Evolutionary conservation across 1,140 invertebrate genomes (phyloP).

Genomic region (Rhopalosiphum padi): DNA sequence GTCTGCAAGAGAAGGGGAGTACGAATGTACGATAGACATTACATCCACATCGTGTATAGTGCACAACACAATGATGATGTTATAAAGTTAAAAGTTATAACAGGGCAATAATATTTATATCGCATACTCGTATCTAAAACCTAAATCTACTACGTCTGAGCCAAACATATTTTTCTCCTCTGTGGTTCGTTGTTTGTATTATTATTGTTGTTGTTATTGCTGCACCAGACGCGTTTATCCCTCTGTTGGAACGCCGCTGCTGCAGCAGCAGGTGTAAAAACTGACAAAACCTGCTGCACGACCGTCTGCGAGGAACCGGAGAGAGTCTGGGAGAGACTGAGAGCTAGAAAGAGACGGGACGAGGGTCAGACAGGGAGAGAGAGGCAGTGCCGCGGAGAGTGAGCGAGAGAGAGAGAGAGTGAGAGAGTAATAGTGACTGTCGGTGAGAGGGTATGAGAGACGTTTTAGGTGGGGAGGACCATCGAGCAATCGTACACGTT

Average conservation of each 20-base stretch:
- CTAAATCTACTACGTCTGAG: neutral
- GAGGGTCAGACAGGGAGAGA: neutral
- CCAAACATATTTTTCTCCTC: neutral
- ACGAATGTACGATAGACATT: neutral
- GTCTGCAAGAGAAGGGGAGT: neutral
- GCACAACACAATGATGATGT: no score
- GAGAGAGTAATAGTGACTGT: neutral
- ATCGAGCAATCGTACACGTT: neutral
- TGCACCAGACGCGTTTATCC: neutral
- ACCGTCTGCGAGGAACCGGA: slow-evolving; percentile 1
- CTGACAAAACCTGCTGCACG: slow-evolving; percentile 11
- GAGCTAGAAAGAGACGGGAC: no score
- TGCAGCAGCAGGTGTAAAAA: neutral
- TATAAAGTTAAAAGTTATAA: neutral
- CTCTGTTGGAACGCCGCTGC: neutral
- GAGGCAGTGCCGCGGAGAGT: no score
- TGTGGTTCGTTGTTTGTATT: neutral
- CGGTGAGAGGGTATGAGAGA: neutral
- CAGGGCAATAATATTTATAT: neutral
- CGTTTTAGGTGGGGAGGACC: neutral
- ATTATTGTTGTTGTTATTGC: neutral
- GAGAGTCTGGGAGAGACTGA: neutral
- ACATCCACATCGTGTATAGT: neutral
- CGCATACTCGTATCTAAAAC: neutral
- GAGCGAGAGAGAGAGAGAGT: no score